Evolutionary conservation across 1,140 invertebrate species (phyloP), one percentile per base, ranked within the genome.

Genomic region (Hydropsyche tenuis): DNA sequence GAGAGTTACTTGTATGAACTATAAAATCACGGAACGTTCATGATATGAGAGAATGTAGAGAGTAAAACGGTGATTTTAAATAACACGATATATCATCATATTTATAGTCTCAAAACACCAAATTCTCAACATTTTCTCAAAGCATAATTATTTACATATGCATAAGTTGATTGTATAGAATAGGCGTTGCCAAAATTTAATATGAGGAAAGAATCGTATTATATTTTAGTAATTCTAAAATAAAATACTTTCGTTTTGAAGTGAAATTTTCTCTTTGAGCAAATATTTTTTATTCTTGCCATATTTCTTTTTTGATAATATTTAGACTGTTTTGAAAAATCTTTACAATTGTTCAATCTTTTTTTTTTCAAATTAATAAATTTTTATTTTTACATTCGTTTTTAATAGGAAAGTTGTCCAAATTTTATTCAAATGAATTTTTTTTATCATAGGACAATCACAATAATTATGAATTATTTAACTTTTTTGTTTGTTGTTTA

Each of bases 181-280:
- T 73, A 64, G 73, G 68, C 69, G 48, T 64, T 75, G 69, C 73
- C 73, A 71, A 75, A 71, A 70, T 62, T 46, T 65, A 51, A 20
- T 51, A 63, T 63, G 25, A 45, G 18, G n/a, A 53, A 53, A 18
- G 23, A 6, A 25, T 37, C 30, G 30, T 37, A 37, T 37, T 37
- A 37, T 37, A 37, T 37, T 37, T 37, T 37, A 37, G 30, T 37
- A 37, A 37, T 37, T 37, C 30, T 37, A 3, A 9, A 37, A 4
- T 37, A 4, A 9, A 37, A 37, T 9, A 37, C 30, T 37, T 37
- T 37, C 30, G 9, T 37, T 37, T 37, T 37, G 3, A 4, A 4
- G 30, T 37, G 3, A 37, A 37, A 37, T 37, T 37, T 37, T 9
- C 30, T 9, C 9, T 4, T 37, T 37, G 3, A 37, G 30, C 30